These are phyloP conservation scores for Elephas maximus DNA, from an alignment of 2,113 vertebrate species.

Conservation along the genomic window DNA sequence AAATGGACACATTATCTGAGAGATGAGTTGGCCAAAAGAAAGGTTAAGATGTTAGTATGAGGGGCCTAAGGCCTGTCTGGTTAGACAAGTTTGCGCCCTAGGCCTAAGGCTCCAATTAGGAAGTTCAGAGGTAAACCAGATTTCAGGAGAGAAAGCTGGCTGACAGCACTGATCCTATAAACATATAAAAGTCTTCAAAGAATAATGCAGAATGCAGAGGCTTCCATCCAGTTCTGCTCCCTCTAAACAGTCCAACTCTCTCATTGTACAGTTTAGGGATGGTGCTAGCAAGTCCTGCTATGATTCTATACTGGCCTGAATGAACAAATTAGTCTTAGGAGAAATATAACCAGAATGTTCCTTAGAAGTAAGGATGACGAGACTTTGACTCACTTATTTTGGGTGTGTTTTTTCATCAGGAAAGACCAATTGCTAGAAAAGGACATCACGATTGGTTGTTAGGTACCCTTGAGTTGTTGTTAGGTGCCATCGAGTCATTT, in stretches of 20 bases:
- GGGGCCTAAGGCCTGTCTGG: not conserved
- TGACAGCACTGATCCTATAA: not conserved
- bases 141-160: constrained; percentile 44
- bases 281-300: not conserved
- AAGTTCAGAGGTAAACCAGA: constrained; percentile 3
- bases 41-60: not conserved
- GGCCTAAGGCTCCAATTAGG: not conserved
- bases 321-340: not conserved
- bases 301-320: not conserved
- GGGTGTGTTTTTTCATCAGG: not conserved
- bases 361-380: not conserved
- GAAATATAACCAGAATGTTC: not conserved
- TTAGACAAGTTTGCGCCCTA: not conserved
- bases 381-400: not conserved
- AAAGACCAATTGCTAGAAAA: not conserved
- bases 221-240: not conserved
- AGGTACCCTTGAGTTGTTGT: not conserved
- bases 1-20: constrained; percentile 42
- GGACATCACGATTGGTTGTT: not conserved
- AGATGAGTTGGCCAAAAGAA: constrained; percentile 12
- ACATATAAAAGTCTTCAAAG: constrained; percentile 46
- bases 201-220: constrained; percentile 41
- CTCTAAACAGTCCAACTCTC: not conserved
- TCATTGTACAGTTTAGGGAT: not conserved
- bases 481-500: not conserved